Percentiles rank a stretch among this genome's conserved stretches.
Conservation (phyloP, 1,140 invertebrate species). For the Atta texana region DNA sequence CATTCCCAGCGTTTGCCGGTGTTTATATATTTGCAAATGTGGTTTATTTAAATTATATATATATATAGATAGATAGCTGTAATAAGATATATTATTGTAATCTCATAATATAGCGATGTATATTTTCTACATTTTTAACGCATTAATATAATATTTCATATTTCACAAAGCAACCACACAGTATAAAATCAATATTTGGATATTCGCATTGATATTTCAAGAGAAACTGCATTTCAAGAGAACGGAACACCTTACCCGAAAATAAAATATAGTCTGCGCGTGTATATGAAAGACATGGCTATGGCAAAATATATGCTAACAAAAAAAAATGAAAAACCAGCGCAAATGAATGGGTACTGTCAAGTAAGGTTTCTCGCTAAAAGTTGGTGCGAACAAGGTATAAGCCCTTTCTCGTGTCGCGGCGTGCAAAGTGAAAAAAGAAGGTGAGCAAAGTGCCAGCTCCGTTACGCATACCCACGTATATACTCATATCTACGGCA, state of each 20-base stretch:
- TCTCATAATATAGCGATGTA: not conserved
- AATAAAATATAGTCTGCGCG: slow-evolving; percentile 29
- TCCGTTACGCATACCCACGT: slow-evolving; percentile 20
- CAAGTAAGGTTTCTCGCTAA: slow-evolving; percentile 48
- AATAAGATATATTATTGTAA: slow-evolving; percentile 1
- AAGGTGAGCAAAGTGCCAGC: slow-evolving; percentile 57
- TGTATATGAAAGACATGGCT: not conserved
- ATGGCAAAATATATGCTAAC: not conserved
- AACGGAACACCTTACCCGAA: not conserved
- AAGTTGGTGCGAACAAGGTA: slow-evolving; percentile 68
- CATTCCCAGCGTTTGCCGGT: not conserved
- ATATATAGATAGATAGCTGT: not conserved
- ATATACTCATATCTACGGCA: not conserved
- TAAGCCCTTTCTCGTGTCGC: slow-evolving; percentile 76
- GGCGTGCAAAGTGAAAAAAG: slow-evolving; percentile 66
- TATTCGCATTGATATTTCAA: not conserved
- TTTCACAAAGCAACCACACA: slow-evolving; percentile 6
- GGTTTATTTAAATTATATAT: not conserved
- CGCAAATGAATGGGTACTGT: slow-evolving; percentile 69
- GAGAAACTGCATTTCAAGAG: not conserved
- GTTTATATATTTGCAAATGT: slow-evolving; percentile 1
- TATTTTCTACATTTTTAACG: not conserved
- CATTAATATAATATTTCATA: not conserved
- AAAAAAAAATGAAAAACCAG: slow-evolving; percentile 41
- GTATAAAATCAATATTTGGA: not conserved